A percentile compares a stretch with the other conserved stretches of the same genome.
Evolutionary conservation across 2,888 invertebrate species (phyloP).

Genomic region (Lypha dubia): DNA sequence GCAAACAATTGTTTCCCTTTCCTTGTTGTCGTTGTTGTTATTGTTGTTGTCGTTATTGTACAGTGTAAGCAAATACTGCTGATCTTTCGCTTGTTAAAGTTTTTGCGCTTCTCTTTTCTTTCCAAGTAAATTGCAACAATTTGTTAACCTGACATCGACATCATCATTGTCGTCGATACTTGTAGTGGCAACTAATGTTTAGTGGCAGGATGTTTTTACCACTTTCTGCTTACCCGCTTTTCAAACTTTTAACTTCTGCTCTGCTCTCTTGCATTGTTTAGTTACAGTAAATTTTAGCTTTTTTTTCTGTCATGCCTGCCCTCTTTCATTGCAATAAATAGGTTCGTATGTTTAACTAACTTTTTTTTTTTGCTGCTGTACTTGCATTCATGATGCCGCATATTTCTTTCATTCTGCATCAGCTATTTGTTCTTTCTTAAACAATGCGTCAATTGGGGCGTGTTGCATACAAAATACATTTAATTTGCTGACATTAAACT

Average conservation of each 20-base stretch:
- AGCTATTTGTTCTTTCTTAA: conserved; percentile 29
- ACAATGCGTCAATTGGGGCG: conserved; percentile 72
- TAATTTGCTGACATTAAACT: conserved; percentile 74
- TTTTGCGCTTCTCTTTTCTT: not conserved
- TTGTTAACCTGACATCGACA: conserved; percentile 76
- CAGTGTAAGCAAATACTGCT: conserved; percentile 52
- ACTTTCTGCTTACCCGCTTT: conserved; percentile 57
- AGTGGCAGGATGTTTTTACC: conserved; percentile 55
- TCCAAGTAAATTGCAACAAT: conserved; percentile 75
- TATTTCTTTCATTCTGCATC: conserved; percentile 7
- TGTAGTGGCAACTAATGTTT: conserved; percentile 46
- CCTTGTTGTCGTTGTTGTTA: conserved; percentile 8
- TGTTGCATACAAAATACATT: conserved; percentile 73
- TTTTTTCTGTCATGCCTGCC: conserved; percentile 9
- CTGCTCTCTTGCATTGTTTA: conserved; percentile 27
- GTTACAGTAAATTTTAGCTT: conserved; percentile 38
- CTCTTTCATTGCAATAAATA: conserved; percentile 43
- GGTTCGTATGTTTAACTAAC: conserved; percentile 15
- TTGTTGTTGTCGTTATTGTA: not conserved
- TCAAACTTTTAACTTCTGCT: conserved; percentile 45
- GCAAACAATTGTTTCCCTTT: conserved; percentile 66
- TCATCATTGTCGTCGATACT: conserved; percentile 70
- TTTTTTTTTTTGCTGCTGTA: conserved; percentile 12
- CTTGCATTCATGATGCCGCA: conserved; percentile 16
- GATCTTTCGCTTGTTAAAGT: conserved; percentile 62